These are phyloP conservation scores for Pedetes capensis DNA, from an alignment of 2,113 vertebrate species.

Conservation along the genomic window DNA sequence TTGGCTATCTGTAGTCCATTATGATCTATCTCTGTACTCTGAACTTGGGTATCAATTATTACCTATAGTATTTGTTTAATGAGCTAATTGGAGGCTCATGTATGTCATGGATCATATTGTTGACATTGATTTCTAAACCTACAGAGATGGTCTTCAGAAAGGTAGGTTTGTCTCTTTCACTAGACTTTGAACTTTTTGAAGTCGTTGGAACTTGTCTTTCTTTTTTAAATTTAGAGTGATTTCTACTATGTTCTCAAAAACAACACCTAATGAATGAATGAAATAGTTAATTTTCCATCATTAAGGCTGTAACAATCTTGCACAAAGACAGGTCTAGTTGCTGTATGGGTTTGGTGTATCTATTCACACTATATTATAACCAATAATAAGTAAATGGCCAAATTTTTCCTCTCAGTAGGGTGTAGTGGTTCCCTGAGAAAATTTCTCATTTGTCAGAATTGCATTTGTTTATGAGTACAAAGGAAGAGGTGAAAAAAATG, in stretches of 20 bases:
- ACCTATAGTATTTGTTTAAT: neutral
- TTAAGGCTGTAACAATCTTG: neutral
- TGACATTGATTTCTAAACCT: neutral
- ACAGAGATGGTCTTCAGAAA: neutral
- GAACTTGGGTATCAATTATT: neutral
- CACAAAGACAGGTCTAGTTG: neutral
- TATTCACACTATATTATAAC: neutral
- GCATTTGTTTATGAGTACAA: slow-evolving; percentile 38
- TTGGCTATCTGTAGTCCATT: neutral
- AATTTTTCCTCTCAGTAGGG: neutral
- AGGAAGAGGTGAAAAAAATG: neutral
- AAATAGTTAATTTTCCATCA: slow-evolving; percentile 48
- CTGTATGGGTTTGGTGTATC: slow-evolving; percentile 18
- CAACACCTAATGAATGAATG: slow-evolving; percentile 16
- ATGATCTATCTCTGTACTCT: neutral
- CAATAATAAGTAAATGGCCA: slow-evolving; percentile 53
- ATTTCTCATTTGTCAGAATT: slow-evolving; percentile 62
- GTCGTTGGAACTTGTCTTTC: neutral
- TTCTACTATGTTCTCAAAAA: neutral
- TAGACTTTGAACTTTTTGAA: neutral
- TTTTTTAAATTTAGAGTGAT: neutral
- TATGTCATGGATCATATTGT: neutral
- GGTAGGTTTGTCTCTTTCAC: neutral
- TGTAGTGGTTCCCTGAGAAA: slow-evolving; percentile 28
- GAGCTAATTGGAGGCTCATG: neutral